Conservation (phyloP, 1,140 invertebrate species). For the Ctenoplectra terminalis region DNA sequence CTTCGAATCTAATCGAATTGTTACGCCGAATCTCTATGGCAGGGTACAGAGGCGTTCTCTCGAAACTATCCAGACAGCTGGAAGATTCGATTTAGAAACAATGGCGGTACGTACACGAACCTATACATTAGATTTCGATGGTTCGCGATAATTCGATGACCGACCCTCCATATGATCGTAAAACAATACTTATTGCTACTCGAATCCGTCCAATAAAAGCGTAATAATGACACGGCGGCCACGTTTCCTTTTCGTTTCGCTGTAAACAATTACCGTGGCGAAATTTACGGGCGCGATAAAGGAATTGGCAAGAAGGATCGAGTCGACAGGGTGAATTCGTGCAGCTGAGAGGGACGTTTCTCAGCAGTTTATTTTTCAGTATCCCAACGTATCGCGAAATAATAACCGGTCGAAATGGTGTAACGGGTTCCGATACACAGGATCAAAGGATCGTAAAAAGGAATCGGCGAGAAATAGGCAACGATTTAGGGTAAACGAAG, state of each 20-base stretch:
- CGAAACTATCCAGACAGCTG: not conserved
- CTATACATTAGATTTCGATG: not conserved
- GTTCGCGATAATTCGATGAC: conserved; percentile 4
- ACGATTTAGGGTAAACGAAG: not conserved
- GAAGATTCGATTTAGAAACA: not conserved
- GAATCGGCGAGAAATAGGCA: not conserved
- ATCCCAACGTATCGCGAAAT: conserved; percentile 21
- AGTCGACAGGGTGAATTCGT: not conserved
- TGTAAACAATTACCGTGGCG: conserved; percentile 26
- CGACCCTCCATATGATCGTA: not conserved
- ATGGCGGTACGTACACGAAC: not conserved
- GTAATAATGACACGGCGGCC: conserved; percentile 28
- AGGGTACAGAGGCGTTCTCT: not conserved
- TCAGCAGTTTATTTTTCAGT: conserved; percentile 17
- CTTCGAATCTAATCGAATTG: too few relatives aligned
- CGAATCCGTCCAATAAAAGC: conserved; percentile 17
- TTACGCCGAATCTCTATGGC: not conserved
- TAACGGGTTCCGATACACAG: conserved; percentile 10
- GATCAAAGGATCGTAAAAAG: conserved; percentile 19
- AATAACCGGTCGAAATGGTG: conserved; percentile 15
- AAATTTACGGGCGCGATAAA: conserved; percentile 43
- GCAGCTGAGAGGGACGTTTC: conserved; percentile 31
- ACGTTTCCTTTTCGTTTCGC: conserved; percentile 19
- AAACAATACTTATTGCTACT: conserved; percentile 3
- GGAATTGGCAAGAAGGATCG: not conserved